These are phyloP conservation scores for Sebastes fasciatus DNA, from an alignment of 2,113 vertebrate species.

Conservation along the genomic window DNA sequence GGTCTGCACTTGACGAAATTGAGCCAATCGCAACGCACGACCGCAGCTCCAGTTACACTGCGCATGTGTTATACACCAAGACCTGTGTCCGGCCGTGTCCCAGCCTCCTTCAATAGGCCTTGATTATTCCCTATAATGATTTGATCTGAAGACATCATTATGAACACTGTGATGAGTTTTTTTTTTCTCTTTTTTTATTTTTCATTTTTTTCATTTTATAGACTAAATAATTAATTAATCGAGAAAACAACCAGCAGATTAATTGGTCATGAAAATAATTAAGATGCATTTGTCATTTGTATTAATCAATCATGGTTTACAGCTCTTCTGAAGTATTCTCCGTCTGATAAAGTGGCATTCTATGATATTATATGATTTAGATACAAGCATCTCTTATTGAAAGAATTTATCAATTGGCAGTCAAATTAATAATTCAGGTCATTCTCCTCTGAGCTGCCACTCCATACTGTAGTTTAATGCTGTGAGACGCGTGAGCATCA, in stretches of 20 bases:
- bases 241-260: background rate
- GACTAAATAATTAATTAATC: background rate
- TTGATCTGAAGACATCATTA: too few relatives aligned
- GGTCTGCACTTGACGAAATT: too few relatives aligned
- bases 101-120: too few relatives aligned
- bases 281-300: background rate
- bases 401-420: background rate
- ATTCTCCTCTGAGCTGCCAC: background rate
- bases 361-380: background rate
- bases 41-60: too few relatives aligned
- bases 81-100: too few relatives aligned
- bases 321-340: background rate
- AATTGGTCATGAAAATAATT: background rate
- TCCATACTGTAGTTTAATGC: background rate
- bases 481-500: background rate
- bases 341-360: background rate
- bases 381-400: background rate
- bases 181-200: too few relatives aligned
- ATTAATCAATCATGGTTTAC: background rate
- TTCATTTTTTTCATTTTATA: too few relatives aligned
- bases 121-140: too few relatives aligned
- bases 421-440: constrained; percentile 1
- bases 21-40: too few relatives aligned
- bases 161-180: too few relatives aligned
- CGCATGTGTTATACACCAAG: too few relatives aligned